Conservation (phyloP, 2,797 vertebrate species). For the Todus mexicanus region DNA sequence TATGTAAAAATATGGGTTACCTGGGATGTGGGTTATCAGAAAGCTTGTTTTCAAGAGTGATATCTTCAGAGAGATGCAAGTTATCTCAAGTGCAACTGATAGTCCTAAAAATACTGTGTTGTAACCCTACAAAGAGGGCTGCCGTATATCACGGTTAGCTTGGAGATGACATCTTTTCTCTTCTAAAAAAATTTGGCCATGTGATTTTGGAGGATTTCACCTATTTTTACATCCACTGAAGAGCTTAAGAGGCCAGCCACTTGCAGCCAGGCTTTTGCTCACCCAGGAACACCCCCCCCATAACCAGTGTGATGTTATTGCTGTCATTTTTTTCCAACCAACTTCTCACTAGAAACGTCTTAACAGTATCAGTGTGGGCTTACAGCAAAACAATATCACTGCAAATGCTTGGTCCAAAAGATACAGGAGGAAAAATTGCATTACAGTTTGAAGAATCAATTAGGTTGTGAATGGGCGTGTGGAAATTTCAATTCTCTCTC, state of each 20-base stretch:
- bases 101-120: background rate
- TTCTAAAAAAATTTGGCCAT: background rate
- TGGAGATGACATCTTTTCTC: background rate
- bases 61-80: background rate
- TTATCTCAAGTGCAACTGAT: background rate
- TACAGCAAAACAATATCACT: conserved; percentile 36
- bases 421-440: conserved; percentile 61
- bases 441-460: conserved; percentile 75
- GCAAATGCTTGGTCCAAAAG: conserved; percentile 51
- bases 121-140: background rate
- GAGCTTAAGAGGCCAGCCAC: background rate
- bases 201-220: background rate
- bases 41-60: background rate
- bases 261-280: background rate
- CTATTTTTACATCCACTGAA: background rate
- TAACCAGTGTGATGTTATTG: background rate
- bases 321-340: background rate
- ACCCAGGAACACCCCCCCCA: background rate
- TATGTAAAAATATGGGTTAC: background rate
- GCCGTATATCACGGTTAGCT: background rate
- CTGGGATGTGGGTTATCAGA: background rate
- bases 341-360: background rate
- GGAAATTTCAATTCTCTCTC: conserved; percentile 72
- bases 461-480: conserved; percentile 64
- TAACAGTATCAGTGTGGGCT: background rate